phyloP scores from a whole-genome alignment of 2,888 invertebrate genomes.

The Penaeus monodon region DNA sequence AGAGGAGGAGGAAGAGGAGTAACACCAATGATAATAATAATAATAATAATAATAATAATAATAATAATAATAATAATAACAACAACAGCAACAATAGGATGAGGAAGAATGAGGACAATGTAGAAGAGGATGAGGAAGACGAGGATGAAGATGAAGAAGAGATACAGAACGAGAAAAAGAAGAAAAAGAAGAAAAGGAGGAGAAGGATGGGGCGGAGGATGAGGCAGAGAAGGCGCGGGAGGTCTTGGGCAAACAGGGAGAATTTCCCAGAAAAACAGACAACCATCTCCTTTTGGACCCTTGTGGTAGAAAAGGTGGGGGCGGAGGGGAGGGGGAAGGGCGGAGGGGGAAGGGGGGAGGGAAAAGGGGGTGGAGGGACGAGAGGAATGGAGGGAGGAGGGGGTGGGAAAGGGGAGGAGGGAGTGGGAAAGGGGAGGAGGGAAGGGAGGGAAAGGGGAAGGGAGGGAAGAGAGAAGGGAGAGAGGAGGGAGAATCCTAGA shows the following conservation, averaged over 20 bases:
- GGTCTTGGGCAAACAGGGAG: constrained; percentile 40
- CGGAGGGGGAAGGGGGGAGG: background rate
- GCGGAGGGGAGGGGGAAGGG: background rate
- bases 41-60: background rate
- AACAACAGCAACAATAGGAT: too few species aligned
- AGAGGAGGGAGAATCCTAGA: background rate
- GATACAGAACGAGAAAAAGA: constrained; percentile 13
- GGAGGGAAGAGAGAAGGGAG: background rate
- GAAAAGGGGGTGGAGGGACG: background rate
- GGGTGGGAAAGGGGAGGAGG: background rate
- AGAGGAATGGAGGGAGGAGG: background rate
- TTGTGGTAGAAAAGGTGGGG: constrained; percentile 2
- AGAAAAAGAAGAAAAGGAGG: background rate
- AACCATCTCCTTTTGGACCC: constrained; percentile 11
- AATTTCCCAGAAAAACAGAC: constrained; percentile 33
- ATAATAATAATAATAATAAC: background rate
- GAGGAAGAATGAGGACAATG: too few species aligned
- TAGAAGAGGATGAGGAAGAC: too few species aligned
- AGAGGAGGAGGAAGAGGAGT: background rate
- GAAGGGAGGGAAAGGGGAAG: too few species aligned
- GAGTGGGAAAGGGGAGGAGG: background rate
- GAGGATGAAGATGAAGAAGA: background rate
- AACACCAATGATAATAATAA: background rate
- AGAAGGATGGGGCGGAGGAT: background rate
- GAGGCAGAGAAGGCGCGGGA: background rate